Base-by-base conservation (phyloP, 2,888 invertebrate species). In the Fragum fragum region DNA sequence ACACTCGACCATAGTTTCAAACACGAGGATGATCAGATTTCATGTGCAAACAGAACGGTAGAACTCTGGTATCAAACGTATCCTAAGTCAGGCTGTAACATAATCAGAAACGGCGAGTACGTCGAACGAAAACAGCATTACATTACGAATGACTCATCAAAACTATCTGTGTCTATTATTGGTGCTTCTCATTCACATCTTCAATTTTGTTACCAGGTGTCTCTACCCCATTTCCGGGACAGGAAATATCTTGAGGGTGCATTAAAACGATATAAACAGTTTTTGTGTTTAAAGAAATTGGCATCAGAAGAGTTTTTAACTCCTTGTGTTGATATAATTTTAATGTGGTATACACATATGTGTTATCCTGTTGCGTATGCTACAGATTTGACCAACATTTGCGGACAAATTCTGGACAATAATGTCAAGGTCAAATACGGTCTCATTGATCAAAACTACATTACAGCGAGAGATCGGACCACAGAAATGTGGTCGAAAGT, bases 271-370 rank as follows among this genome's bases (percentile, higher is more conserved):
- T 85, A 85, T 26, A 85, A 85, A 70, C 85, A 85, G 39, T 85
- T 85, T 39, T 72, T 85, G n/a, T 79, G 76, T 21, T 26, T 85
- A 21, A 85, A 85, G 53, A 52, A 55, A 39, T 14, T 72, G 2
- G 73, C 76, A 11, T 70, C 72, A 14, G 72, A 81, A 1, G 81
- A 79, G 32, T 85, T 79, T 55, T 59, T 85, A 6, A 79, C 85
- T 6, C 85, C 85, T 0, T 79, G 81, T 72, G 79, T 81, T 16
- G 85, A 85, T 53, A 85, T 85, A 18, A 63, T 85, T 52, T 59
- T 85, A 23, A 79, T 85, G 66, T 85, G 85, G 85, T 81, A 73
- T 42, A 77, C 85, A 9, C 85, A 85, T 47, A 85, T 85, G 85
- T 85, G 81, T 52, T 36, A 72, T 29, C 85, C 85, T 11, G n/a